These are phyloP conservation scores for Loris lydekkerianus DNA, from an alignment of 2,797 vertebrate species.

Conservation along the genomic window DNA sequence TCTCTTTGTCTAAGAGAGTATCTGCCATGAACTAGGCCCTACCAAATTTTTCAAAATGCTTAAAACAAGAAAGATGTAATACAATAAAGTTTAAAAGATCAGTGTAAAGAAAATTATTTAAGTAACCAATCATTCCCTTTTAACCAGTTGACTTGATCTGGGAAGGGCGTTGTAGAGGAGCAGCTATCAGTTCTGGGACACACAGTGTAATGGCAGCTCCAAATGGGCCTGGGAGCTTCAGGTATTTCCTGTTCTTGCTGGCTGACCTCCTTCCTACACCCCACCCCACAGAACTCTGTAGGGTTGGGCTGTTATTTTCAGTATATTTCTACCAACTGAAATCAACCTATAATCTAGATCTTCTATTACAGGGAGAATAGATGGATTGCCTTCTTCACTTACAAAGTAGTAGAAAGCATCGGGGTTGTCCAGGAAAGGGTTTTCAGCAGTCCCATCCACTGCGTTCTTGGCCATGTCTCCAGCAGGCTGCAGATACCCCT, in stretches of 20 bases:
- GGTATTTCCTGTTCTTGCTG: not conserved
- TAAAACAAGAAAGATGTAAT: constrained; percentile 8
- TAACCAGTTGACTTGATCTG: not conserved
- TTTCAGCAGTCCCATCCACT: constrained; percentile 89
- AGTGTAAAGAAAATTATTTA: not conserved
- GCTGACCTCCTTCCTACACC: rapidly evolving
- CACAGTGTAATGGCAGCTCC: not conserved
- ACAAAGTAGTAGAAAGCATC: constrained; percentile 98
- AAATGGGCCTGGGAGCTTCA: not conserved
- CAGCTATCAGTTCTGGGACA: not conserved
- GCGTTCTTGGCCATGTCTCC: constrained; percentile 93
- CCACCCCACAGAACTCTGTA: not conserved
- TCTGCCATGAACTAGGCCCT: not conserved
- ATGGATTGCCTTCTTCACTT: constrained; percentile 83
- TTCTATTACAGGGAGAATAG: not conserved
- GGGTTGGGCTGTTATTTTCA: not conserved
- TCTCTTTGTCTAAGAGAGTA: not conserved
- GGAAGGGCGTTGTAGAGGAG: not conserved
- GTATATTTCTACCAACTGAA: not conserved
- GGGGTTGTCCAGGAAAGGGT: constrained; percentile 91
- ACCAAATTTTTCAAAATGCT: constrained; percentile 26
- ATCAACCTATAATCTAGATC: not conserved
- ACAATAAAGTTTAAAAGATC: not conserved
- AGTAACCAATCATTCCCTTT: not conserved
- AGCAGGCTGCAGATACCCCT: constrained; percentile 96